Evolutionary conservation across 2,113 vertebrate species (phyloP).

Genomic region (Mugil cephalus): DNA sequence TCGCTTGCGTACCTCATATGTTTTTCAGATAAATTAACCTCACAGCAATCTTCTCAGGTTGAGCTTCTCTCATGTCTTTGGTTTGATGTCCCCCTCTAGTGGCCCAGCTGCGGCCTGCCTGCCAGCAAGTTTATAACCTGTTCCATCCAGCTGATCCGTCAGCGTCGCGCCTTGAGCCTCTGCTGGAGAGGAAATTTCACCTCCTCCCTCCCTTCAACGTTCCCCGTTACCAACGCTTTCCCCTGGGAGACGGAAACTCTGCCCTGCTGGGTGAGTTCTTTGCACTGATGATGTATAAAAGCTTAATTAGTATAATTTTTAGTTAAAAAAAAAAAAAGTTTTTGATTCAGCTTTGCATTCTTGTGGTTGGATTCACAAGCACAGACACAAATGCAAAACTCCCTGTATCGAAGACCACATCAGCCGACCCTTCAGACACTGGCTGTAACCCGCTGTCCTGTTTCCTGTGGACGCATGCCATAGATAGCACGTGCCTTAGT

Average conservation of each 20-base stretch:
- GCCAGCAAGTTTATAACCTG: slow-evolving; percentile 95
- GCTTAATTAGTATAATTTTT: neutral
- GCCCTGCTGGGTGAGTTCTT: slow-evolving; percentile 87
- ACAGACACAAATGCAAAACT: slow-evolving; percentile 37
- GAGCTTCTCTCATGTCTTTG: slow-evolving; percentile 29
- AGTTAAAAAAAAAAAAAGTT: neutral
- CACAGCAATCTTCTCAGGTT: neutral
- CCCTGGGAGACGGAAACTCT: slow-evolving; percentile 91
- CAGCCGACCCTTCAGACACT: slow-evolving; percentile 27
- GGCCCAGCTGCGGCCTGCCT: slow-evolving; percentile 85
- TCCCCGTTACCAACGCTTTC: slow-evolving; percentile 94
- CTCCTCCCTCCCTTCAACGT: slow-evolving; percentile 90
- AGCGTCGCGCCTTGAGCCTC: slow-evolving; percentile 93
- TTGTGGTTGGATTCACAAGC: slow-evolving; percentile 25
- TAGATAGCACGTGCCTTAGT: slow-evolving; percentile 7
- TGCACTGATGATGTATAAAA: neutral
- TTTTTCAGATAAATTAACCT: neutral
- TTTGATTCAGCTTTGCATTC: neutral
- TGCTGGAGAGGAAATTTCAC: slow-evolving; percentile 91
- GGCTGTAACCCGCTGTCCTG: slow-evolving; percentile 28
- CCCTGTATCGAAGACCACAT: slow-evolving; percentile 1
- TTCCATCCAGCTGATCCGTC: slow-evolving; percentile 95
- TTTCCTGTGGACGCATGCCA: slow-evolving; percentile 38
- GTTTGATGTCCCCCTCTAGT: slow-evolving; percentile 82
- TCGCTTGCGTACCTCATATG: neutral